A percentile compares a stretch with the other conserved stretches of the same genome.
Conservation (phyloP, 2,888 invertebrate species). For the Coremacera marginata region DNA sequence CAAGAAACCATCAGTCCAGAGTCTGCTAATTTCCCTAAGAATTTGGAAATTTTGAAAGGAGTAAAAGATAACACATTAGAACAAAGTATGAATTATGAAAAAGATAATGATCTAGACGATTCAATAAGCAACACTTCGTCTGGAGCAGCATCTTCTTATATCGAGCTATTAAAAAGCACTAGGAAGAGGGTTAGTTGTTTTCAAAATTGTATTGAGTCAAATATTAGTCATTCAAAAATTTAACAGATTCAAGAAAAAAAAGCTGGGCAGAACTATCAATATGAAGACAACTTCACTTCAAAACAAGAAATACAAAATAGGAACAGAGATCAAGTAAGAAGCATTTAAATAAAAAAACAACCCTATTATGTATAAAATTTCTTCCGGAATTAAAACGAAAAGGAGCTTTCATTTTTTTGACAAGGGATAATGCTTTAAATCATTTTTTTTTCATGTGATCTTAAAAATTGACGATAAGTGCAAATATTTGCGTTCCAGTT, state of each 20-base stretch:
- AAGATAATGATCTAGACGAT: conserved; percentile 3
- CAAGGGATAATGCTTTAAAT: too few relatives aligned
- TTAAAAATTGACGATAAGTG: too few relatives aligned
- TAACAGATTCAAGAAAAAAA: not conserved
- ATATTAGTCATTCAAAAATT: not conserved
- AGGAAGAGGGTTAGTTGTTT: conserved; percentile 12
- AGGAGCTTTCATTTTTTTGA: too few relatives aligned
- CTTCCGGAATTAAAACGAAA: too few relatives aligned
- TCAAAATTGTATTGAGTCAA: not conserved
- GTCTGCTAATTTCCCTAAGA: not conserved
- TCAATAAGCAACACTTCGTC: not conserved
- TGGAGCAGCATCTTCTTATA: conserved; percentile 12
- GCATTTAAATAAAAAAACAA: too few relatives aligned
- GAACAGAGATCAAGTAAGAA: too few relatives aligned
- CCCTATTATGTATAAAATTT: too few relatives aligned
- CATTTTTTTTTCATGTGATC: too few relatives aligned
- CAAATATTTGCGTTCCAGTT: too few relatives aligned
- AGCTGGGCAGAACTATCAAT: too few relatives aligned
- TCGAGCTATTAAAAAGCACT: conserved; percentile 6
- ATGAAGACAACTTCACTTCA: too few relatives aligned
- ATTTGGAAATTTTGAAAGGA: not conserved
- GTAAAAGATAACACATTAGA: not conserved
- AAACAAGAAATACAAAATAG: too few relatives aligned
- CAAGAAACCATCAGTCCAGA: not conserved
- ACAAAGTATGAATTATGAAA: not conserved